A percentile compares a stretch with the other conserved stretches of the same genome.
These are phyloP conservation scores for Sternotherus odoratus DNA, from an alignment of 2,797 vertebrate genomes.

Conservation along the genomic window DNA sequence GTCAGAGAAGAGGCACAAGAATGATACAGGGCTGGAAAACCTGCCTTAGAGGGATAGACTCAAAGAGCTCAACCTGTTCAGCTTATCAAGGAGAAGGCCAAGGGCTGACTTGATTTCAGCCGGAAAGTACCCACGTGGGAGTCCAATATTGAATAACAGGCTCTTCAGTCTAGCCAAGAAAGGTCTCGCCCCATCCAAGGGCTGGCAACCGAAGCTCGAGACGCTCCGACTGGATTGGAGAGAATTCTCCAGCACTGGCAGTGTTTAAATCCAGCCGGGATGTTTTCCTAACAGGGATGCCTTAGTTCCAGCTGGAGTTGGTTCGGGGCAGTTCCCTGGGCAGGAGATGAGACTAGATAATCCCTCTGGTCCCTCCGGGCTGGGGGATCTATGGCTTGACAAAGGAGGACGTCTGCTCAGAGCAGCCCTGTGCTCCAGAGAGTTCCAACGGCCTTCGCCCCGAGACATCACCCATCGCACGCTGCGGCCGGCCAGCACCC, in stretches of 20 bases:
- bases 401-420: not conserved
- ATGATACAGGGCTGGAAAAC: not conserved
- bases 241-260: not conserved
- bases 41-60: not conserved
- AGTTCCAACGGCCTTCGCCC: not conserved
- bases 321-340: not conserved
- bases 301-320: not conserved
- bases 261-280: not conserved
- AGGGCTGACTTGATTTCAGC: not conserved
- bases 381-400: not conserved
- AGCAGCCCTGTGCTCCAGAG: not conserved
- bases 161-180: not conserved
- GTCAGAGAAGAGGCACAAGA: not conserved
- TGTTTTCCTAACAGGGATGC: not conserved
- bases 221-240: not conserved
- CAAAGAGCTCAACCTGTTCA: not conserved
- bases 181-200: too few species aligned
- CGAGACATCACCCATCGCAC: not conserved
- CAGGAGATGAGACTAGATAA: not conserved
- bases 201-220: not conserved
- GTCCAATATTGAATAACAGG: not conserved
- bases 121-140: not conserved
- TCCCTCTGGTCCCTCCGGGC: not conserved
- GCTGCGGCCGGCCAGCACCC: not conserved
- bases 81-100: not conserved